phyloP scores from a whole-genome alignment of 2,888 invertebrate species.

The Aspidiotus destructor region DNA sequence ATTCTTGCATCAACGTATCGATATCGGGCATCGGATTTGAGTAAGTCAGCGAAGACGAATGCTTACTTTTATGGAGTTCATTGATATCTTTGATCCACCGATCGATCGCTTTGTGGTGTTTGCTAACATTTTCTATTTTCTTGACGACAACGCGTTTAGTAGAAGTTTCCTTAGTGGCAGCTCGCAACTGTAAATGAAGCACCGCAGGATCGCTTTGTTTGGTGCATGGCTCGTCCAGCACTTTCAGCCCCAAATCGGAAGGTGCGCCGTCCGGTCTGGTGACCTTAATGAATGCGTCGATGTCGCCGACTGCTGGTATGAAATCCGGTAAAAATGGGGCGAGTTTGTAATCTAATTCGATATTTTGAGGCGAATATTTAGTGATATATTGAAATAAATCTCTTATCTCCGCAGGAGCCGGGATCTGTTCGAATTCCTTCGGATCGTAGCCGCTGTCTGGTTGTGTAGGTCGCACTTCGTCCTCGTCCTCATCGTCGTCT shows the following conservation, averaged over 20 bases:
- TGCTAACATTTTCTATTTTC: conserved; percentile 71
- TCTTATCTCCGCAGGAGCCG: conserved; percentile 73
- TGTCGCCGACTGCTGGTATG: conserved; percentile 96
- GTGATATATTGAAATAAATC: conserved; percentile 88
- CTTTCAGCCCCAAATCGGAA: conserved; percentile 47
- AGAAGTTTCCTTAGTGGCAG: conserved; percentile 55
- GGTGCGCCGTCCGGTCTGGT: conserved; percentile 61
- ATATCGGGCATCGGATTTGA: conserved; percentile 82
- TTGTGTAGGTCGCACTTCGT: conserved; percentile 39
- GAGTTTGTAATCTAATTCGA: conserved; percentile 79
- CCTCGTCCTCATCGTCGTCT: conserved; percentile 41
- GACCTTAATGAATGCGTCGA: conserved; percentile 95
- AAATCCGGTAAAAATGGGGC: conserved; percentile 94
- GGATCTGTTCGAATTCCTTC: conserved; percentile 68
- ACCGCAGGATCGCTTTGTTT: conserved; percentile 93
- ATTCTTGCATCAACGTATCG: conserved; percentile 87
- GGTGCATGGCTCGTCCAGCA: conserved; percentile 90
- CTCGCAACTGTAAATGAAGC: conserved; percentile 77
- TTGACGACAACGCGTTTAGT: conserved; percentile 49
- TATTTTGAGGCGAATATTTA: conserved; percentile 86
- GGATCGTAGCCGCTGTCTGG: conserved; percentile 56
- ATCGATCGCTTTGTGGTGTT: conserved; percentile 80
- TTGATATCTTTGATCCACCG: conserved; percentile 94
- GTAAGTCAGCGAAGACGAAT: conserved; percentile 52
- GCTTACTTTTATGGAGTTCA: conserved; percentile 81